A percentile compares a stretch with the other conserved stretches of the same genome.
phyloP scores from a whole-genome alignment of 2,113 vertebrate species.

The Acrocephalus arundinaceus region DNA sequence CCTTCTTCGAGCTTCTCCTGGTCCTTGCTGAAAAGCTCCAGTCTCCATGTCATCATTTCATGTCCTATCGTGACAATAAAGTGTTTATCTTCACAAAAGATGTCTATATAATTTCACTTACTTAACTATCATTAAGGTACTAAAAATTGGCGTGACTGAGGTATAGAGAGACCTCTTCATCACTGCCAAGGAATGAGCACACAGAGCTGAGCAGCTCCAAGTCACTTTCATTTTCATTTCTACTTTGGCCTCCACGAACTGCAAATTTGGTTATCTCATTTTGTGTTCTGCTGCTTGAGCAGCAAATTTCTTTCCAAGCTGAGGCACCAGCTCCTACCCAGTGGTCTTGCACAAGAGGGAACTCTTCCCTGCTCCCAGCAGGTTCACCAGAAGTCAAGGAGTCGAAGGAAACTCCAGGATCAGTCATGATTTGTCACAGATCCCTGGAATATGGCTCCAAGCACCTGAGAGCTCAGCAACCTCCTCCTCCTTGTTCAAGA shows the following conservation, averaged over 20 bases:
- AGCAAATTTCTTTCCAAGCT: neutral
- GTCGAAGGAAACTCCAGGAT: accelerated
- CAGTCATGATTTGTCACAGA: neutral
- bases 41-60: no score
- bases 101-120: neutral
- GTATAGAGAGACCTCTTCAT: neutral
- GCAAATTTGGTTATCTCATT: neutral
- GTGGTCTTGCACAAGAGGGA: neutral
- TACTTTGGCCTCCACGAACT: neutral
- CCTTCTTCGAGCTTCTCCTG: no score
- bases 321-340: neutral
- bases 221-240: neutral
- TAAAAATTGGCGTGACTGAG: neutral
- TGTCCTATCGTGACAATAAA: no score
- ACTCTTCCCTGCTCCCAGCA: neutral
- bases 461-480: neutral
- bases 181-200: neutral
- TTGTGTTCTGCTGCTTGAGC: neutral
- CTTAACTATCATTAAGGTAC: neutral
- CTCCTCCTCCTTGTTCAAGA: neutral
- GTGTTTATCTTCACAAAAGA: neutral
- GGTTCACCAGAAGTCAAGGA: neutral
- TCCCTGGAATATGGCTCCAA: neutral
- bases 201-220: neutral
- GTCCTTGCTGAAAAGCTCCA: no score